A percentile compares a stretch with the other conserved stretches of the same genome.
Evolutionary conservation across 2,888 invertebrate genomes (phyloP).

Genomic region (Dasysyrphus albostriatus): DNA sequence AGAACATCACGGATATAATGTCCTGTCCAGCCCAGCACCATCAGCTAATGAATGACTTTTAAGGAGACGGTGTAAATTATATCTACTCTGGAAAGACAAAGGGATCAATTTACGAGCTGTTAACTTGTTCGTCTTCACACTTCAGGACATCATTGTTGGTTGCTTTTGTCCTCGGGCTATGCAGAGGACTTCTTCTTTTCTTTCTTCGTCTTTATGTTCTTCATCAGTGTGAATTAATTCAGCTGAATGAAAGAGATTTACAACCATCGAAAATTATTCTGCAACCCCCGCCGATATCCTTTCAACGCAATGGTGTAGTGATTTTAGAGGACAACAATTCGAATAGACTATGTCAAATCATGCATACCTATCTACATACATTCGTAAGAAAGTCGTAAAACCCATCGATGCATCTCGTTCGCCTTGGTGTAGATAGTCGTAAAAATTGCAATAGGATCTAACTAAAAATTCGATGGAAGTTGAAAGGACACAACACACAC

Average conservation of each 20-base stretch:
- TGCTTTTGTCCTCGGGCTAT: conserved; percentile 18
- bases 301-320: conserved; percentile 43
- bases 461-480: conserved; percentile 59
- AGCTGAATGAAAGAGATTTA: conserved; percentile 58
- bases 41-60: conserved; percentile 41
- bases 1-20: conserved; percentile 7
- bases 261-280: conserved; percentile 68
- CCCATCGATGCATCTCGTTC: conserved; percentile 32
- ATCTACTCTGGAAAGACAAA: conserved; percentile 31
- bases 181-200: conserved; percentile 7
- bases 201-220: conserved; percentile 35
- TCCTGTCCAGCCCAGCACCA: not conserved
- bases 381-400: conserved; percentile 53
- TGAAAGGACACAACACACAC: conserved; percentile 11
- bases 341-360: conserved; percentile 32
- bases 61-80: not conserved
- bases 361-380: no score
- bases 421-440: conserved; percentile 23
- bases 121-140: conserved; percentile 68
- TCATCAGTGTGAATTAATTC: conserved; percentile 68
- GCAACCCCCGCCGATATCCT: conserved; percentile 52
- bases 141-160: conserved; percentile 53
- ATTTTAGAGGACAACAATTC: conserved; percentile 41
- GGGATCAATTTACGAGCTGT: conserved; percentile 66
- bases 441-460: conserved; percentile 62